Percentiles rank a stretch among this genome's conserved stretches.
Evolutionary conservation across 2,113 vertebrate species (phyloP).

Genomic region (Chiloscyllium plagiosum): DNA sequence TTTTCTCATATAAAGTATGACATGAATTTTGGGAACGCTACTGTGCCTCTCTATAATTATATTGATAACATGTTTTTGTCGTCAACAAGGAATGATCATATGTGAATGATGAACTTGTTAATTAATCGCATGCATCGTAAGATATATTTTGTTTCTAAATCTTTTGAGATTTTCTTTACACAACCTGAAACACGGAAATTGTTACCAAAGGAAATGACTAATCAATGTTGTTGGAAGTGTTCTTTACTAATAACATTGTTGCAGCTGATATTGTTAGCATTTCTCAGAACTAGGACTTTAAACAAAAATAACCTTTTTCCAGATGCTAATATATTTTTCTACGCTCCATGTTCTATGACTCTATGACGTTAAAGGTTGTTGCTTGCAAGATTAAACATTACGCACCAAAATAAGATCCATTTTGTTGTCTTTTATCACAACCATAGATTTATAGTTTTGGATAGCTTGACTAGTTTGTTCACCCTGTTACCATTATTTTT

Average conservation of each 20-base stretch:
- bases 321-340: not conserved
- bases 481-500: not conserved
- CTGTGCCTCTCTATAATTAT: not conserved
- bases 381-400: not conserved
- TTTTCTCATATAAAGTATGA: not conserved
- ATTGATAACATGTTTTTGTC: too few relatives aligned
- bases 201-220: not conserved
- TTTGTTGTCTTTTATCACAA: not conserved
- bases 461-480: not conserved
- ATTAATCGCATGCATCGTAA: not conserved
- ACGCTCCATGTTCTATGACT: too few relatives aligned
- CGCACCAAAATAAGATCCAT: not conserved
- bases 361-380: not conserved
- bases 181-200: not conserved
- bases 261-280: not conserved
- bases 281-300: not conserved
- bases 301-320: not conserved
- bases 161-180: not conserved
- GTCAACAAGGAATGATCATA: not conserved
- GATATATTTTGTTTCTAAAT: not conserved
- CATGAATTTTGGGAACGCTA: not conserved
- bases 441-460: not conserved
- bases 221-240: not conserved
- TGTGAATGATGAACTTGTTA: not conserved
- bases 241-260: not conserved